Percentiles rank a stretch among this genome's conserved stretches.
Conservation (phyloP, 2,888 invertebrate species). For the Andricus quercusramuli region DNA sequence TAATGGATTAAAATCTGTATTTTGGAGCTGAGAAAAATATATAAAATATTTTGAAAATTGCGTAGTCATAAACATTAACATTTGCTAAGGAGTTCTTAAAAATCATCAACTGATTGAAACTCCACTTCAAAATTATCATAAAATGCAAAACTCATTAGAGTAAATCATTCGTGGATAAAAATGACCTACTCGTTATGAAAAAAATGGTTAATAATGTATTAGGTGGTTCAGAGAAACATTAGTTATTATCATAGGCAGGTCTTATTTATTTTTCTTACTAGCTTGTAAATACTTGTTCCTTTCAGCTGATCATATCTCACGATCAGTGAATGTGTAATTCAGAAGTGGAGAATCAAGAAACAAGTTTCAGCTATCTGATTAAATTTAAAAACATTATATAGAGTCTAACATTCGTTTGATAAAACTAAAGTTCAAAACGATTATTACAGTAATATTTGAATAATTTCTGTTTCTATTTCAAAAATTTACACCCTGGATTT, state of each 20-base stretch:
- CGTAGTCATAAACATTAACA: no score
- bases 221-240: conserved; percentile 38
- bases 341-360: background rate
- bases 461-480: no score
- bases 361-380: background rate
- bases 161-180: background rate
- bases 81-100: no score
- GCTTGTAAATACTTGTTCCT: conserved; percentile 1
- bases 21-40: no score
- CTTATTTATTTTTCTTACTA: background rate
- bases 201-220: background rate
- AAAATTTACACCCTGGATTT: no score
- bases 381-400: background rate
- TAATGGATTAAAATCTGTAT: no score
- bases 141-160: background rate
- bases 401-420: background rate
- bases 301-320: background rate
- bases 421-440: no score
- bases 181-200: background rate
- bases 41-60: no score
- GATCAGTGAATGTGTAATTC: conserved; percentile 10
- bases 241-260: background rate
- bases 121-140: no score
- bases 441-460: no score
- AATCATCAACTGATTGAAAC: no score